These are phyloP conservation scores for Palloptera scutellata DNA, from an alignment of 2,888 invertebrate genomes.

Conservation along the genomic window DNA sequence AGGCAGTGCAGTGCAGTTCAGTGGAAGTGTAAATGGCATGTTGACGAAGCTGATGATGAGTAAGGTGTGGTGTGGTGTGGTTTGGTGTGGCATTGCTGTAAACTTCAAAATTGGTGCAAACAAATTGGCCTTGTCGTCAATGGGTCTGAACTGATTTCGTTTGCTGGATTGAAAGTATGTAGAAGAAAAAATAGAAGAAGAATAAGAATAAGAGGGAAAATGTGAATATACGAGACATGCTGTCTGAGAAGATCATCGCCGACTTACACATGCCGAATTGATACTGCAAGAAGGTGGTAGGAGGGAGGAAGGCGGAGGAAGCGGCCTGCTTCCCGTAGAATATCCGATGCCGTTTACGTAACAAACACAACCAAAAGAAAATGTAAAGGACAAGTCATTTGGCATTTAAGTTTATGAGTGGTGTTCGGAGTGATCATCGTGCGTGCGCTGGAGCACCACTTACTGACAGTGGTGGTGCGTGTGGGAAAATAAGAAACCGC, in stretches of 20 bases:
- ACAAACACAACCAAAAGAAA: neutral
- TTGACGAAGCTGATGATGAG: neutral
- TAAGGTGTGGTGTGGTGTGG: neutral
- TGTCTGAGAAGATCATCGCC: slow-evolving; percentile 47
- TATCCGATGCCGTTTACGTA: no score
- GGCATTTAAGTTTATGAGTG: slow-evolving; percentile 31
- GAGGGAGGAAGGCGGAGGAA: no score
- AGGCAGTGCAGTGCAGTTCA: no score
- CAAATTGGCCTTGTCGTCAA: slow-evolving; percentile 44
- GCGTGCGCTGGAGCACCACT: slow-evolving; percentile 1
- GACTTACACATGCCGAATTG: neutral
- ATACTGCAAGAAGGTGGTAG: neutral
- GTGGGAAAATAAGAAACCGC: slow-evolving; percentile 16
- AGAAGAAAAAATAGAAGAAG: neutral
- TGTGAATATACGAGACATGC: slow-evolving; percentile 50
- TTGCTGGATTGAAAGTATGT: neutral
- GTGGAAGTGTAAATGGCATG: neutral
- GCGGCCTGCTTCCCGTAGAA: no score
- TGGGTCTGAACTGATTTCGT: no score
- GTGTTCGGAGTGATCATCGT: neutral
- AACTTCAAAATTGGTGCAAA: slow-evolving; percentile 40
- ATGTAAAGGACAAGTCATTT: slow-evolving; percentile 27
- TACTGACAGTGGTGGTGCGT: neutral
- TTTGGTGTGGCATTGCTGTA: slow-evolving; percentile 6
- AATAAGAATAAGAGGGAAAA: no score